Conservation (phyloP, 2,888 invertebrate species). For the Ectropis crepuscularia region DNA sequence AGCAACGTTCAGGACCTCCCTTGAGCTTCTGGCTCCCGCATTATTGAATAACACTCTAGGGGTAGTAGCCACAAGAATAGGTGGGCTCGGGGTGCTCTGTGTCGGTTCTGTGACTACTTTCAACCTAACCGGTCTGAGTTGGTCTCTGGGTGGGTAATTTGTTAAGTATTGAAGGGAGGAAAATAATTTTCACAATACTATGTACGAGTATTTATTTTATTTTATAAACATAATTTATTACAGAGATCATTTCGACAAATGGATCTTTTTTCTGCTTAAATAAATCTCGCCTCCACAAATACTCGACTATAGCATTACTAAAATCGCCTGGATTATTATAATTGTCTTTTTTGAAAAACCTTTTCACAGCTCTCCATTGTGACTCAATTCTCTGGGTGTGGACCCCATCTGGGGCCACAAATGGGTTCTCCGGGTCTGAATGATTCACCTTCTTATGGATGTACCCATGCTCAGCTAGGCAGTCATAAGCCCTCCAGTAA, state of each 20-base stretch:
- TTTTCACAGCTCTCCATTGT: neutral
- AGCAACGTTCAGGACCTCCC: too few relatives aligned
- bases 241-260: neutral
- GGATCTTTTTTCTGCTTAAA: slow-evolving; percentile 1
- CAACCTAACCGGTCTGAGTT: too few relatives aligned
- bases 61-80: too few relatives aligned
- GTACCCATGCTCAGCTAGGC: neutral
- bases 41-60: too few relatives aligned
- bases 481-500: slow-evolving; percentile 3
- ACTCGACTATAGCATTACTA: neutral
- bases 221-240: neutral
- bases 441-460: neutral
- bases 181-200: too few relatives aligned
- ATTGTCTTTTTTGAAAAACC: slow-evolving; percentile 5
- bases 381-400: too few relatives aligned
- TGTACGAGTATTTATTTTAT: neutral
- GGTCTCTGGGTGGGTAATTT: too few relatives aligned
- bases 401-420: neutral
- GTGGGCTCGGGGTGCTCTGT: too few relatives aligned
- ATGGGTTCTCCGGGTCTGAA: neutral
- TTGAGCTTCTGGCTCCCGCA: too few relatives aligned
- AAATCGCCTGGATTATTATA: neutral
- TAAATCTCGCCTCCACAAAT: neutral
- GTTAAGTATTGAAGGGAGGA: too few relatives aligned
- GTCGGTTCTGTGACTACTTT: too few relatives aligned